Conservation (phyloP, 2,797 vertebrate species). For the Coregonus sp. region DNA sequence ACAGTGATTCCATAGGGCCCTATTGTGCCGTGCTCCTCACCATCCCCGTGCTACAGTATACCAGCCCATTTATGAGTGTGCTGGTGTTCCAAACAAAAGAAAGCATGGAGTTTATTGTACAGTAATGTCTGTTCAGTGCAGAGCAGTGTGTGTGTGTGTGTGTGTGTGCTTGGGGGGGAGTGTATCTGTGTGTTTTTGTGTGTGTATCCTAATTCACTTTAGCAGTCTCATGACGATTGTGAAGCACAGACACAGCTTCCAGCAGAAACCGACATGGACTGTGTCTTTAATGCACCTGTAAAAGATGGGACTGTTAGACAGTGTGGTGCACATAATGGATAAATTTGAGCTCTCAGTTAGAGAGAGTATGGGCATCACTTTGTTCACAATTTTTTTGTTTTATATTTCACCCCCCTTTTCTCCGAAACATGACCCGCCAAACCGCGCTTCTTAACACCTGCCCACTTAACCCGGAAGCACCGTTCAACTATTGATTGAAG, state of each 20-base stretch:
- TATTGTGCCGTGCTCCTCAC: constrained; percentile 18
- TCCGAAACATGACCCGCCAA: too few species aligned
- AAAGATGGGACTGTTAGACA: constrained; percentile 35
- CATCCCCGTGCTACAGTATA: constrained; percentile 18
- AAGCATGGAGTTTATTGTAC: constrained; percentile 17
- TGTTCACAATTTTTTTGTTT: too few species aligned
- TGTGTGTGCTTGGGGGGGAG: background rate
- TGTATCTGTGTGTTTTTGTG: constrained; percentile 5
- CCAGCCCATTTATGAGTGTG: constrained; percentile 39
- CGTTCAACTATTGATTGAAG: too few species aligned
- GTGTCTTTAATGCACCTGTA: constrained; percentile 41
- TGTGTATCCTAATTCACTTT: constrained; percentile 37
- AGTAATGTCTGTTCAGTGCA: constrained; percentile 11
- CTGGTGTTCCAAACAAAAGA: constrained; percentile 21
- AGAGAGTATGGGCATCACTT: constrained; percentile 18
- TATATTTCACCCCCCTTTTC: too few species aligned
- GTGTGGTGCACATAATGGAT: background rate
- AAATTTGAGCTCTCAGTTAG: background rate
- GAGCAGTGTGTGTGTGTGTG: constrained; percentile 21
- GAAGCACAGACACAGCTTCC: constrained; percentile 50
- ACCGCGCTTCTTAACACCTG: too few species aligned
- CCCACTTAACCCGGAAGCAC: too few species aligned
- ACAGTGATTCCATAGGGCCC: background rate
- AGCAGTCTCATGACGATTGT: constrained; percentile 38
- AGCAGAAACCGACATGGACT: constrained; percentile 40